Evolutionary conservation across 1,140 invertebrate genomes (phyloP).

Genomic region (Calephelis virginiensis): DNA sequence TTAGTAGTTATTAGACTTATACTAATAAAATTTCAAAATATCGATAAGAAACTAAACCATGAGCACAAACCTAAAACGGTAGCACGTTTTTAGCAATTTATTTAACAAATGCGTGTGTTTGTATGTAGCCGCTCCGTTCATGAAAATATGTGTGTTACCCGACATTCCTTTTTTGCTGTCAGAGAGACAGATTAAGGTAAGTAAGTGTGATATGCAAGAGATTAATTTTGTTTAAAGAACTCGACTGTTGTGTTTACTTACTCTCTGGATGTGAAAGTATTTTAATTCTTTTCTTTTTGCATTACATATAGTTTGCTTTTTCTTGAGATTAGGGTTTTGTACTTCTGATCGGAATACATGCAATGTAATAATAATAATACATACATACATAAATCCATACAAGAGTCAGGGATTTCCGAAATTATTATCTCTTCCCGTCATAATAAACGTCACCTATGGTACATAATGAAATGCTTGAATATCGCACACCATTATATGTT

Average conservation of each 20-base stretch:
- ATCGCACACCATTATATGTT: too few species aligned
- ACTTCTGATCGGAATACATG: too few species aligned
- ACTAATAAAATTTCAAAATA: background rate
- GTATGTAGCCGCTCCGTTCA: slow-evolving; percentile 30
- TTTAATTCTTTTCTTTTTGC: background rate
- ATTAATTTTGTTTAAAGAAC: slow-evolving; percentile 37
- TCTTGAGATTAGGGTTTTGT: too few species aligned
- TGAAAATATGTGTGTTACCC: slow-evolving; percentile 34
- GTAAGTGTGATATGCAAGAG: slow-evolving; percentile 35
- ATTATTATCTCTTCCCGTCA: too few species aligned
- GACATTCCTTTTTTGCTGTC: slow-evolving; percentile 35
- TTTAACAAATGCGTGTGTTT: slow-evolving; percentile 47
- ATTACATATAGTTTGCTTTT: background rate
- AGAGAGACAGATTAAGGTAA: slow-evolving; percentile 38
- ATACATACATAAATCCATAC: too few species aligned
- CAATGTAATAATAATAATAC: too few species aligned
- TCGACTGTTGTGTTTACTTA: slow-evolving; percentile 1
- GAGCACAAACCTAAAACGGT: slow-evolving; percentile 22
- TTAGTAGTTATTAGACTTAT: too few species aligned
- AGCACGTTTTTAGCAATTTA: slow-evolving; percentile 45
- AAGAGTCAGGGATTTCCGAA: too few species aligned
- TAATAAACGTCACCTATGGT: too few species aligned
- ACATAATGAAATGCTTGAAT: too few species aligned
- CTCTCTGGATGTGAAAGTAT: background rate
- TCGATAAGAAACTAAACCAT: slow-evolving; percentile 1